Evolutionary conservation across 2,113 vertebrate species (phyloP), one percentile per base, ranked within the genome.

Genomic region (Peromyscus maniculatus): DNA sequence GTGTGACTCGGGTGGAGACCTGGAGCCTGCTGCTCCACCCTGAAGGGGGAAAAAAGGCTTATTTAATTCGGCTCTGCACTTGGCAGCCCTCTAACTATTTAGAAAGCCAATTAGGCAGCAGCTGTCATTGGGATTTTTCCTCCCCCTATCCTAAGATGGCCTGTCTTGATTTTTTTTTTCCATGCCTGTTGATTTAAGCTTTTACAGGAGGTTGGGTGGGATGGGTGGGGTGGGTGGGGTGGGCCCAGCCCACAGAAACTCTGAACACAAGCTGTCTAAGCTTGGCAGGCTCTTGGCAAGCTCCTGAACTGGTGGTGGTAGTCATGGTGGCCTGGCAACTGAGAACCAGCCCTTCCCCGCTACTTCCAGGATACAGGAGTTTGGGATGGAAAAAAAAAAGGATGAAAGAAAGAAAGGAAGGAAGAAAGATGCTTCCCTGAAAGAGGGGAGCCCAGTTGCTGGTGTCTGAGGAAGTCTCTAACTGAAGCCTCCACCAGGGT

Each of bases 101-200:
- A 96, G 95, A 69, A 96, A 72, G 64, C 72, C 88, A 95, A 80
- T 91, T 90, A 97, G 94, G 88, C 97, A 96, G 89, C 97, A 96
- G 98, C 96, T 96, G 96, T 84, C 31, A 2, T 62, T 91, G 52
- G 52, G 43, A 57, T 86, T 84, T 64, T 94, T 93, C 75, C 69
- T 86, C 64, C 96, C 92, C 86, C 12, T 75, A 77, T 57, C 96
- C 95, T 82, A 46, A 2, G 88, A 84, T 52, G 92, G 95, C 96
- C 93, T 31, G 31, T 93, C 62, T 87, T 64, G 4, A 84, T 92
- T 83, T 82, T 72, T 82, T 66, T 46, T 62, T 69, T 93, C 72
- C 82, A 75, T 5, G 91, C 39, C 79, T 89, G 88, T 96, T 97
- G 97, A 55, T 55, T 49, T 88, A 92, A 97, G 55, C 71, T 97